Evolutionary conservation across 2,113 vertebrate genomes (phyloP).

Genomic region (Riparia riparia): DNA sequence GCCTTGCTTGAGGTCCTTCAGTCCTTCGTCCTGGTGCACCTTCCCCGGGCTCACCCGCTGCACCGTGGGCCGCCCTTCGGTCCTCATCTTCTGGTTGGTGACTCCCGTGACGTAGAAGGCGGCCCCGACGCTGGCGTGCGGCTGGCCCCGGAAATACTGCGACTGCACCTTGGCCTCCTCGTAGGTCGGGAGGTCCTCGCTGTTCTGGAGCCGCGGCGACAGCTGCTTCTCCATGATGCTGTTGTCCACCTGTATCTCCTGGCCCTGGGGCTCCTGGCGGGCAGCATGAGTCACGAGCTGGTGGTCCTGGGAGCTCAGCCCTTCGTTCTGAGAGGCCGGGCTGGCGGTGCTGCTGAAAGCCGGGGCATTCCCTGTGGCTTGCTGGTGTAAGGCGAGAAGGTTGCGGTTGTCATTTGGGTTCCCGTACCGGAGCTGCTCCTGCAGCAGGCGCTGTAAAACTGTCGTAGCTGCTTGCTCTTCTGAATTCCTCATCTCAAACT

Average conservation of each 20-base stretch:
- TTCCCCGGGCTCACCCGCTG: constrained; percentile 89
- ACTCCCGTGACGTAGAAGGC: constrained; percentile 94
- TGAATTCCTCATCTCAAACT: constrained; percentile 93
- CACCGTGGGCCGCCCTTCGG: constrained; percentile 90
- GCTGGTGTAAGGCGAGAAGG: constrained; percentile 90
- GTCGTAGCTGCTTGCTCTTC: constrained; percentile 91
- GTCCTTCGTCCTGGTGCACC: constrained; percentile 96
- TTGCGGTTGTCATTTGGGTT: constrained; percentile 88
- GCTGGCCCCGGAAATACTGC: constrained; percentile 94
- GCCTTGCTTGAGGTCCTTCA: constrained; percentile 98
- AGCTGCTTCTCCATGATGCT: constrained; percentile 91
- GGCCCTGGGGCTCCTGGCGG: constrained; percentile 97
- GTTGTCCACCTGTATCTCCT: constrained; percentile 95
- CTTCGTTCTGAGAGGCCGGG: constrained; percentile 77
- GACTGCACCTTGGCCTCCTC: constrained; percentile 99
- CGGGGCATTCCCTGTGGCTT: constrained; percentile 81
- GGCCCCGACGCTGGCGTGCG: constrained; percentile 84
- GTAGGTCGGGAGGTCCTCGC: constrained; percentile 94
- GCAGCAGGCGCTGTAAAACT: constrained; percentile 96
- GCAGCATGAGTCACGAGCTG: constrained; percentile 90
- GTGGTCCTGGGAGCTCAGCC: constrained; percentile 87
- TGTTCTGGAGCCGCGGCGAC: constrained; percentile 83
- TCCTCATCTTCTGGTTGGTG: constrained; percentile 91
- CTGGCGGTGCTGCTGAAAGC: constrained; percentile 77
- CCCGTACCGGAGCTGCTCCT: constrained; percentile 97